Conservation (phyloP, 2,113 vertebrate species). For the Passer montanus region DNA sequence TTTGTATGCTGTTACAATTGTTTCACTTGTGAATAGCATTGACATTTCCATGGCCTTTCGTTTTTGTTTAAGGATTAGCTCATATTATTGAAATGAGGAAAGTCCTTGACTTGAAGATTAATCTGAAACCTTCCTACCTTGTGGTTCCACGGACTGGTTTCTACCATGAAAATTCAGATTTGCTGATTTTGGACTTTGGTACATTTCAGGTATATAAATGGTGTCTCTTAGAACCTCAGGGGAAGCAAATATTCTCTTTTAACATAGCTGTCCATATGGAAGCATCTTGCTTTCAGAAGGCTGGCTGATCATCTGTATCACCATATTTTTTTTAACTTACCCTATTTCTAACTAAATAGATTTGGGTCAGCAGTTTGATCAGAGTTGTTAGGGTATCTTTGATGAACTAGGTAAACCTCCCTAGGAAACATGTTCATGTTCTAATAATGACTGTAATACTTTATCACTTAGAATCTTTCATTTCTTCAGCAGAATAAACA, state of each 20-base stretch:
- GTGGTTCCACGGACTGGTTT: conserved; percentile 89
- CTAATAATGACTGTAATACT: background rate
- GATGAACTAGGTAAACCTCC: background rate
- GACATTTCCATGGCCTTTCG: background rate
- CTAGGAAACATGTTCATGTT: background rate
- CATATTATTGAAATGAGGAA: conserved; percentile 96
- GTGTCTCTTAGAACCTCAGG: background rate
- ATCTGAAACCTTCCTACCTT: conserved; percentile 93
- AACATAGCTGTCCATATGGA: background rate
- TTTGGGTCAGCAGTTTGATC: background rate
- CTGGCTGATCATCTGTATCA: background rate
- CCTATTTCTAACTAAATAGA: background rate
- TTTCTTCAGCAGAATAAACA: background rate
- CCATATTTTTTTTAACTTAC: background rate
- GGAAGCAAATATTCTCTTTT: background rate
- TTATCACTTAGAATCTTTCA: background rate
- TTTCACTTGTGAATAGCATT: background rate
- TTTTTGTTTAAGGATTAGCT: conserved; percentile 80
- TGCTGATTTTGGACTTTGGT: conserved; percentile 94
- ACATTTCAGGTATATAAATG: conserved; percentile 82
- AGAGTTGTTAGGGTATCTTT: background rate
- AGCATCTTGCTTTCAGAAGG: background rate
- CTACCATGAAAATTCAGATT: conserved; percentile 78
- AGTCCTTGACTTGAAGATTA: conserved; percentile 87
- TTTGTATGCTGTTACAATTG: background rate